Evolutionary conservation across 1,140 invertebrate species (phyloP).

Genomic region (Procambarus virginalis): DNA sequence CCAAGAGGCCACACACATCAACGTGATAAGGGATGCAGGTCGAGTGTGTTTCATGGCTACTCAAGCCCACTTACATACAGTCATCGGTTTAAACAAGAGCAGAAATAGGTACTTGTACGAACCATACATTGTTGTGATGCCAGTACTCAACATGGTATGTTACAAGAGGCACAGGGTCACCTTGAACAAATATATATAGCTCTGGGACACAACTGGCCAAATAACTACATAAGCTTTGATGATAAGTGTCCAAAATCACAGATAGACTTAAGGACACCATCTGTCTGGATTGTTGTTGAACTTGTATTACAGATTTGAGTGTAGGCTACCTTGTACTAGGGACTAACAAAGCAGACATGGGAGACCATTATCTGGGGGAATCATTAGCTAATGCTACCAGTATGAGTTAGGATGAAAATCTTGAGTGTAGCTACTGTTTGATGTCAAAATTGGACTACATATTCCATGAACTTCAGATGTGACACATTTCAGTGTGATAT

Average conservation of each 20-base stretch:
- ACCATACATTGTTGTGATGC: constrained; percentile 3
- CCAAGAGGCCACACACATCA: constrained; percentile 17
- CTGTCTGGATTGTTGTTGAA: neutral
- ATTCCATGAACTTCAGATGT: neutral
- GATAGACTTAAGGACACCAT: constrained; percentile 7
- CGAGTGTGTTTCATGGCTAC: constrained; percentile 3
- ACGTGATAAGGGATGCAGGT: neutral
- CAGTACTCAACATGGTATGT: constrained; percentile 5
- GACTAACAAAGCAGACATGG: constrained; percentile 30
- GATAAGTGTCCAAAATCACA: neutral
- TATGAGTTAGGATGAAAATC: no score
- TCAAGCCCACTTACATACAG: constrained; percentile 18
- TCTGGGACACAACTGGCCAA: constrained; percentile 1
- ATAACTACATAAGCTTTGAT: neutral
- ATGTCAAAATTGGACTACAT: neutral
- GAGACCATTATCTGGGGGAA: constrained; percentile 31
- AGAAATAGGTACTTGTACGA: constrained; percentile 19
- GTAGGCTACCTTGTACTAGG: constrained; percentile 27
- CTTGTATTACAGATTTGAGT: constrained; percentile 34
- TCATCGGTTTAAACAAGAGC: constrained; percentile 11
- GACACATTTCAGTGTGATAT: neutral
- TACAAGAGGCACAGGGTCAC: constrained; percentile 13
- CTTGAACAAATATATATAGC: neutral
- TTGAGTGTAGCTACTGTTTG: no score
- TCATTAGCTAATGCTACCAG: constrained; percentile 11